These are phyloP conservation scores for Uromys caudimaculatus DNA, from an alignment of 2,797 vertebrate species.

Conservation along the genomic window DNA sequence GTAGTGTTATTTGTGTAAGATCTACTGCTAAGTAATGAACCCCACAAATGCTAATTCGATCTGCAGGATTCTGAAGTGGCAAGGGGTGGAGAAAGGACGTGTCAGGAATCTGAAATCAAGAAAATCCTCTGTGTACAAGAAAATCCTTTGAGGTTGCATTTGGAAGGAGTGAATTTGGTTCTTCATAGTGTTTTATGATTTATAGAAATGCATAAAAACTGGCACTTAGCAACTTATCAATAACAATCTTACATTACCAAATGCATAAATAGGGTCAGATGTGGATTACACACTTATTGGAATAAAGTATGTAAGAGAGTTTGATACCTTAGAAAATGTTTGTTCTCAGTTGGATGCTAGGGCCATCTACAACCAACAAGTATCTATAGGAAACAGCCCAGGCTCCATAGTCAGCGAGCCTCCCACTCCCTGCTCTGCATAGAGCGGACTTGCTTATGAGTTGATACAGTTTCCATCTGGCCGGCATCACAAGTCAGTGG, in stretches of 20 bases:
- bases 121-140: neutral
- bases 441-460: neutral
- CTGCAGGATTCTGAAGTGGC: neutral
- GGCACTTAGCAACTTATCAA: neutral
- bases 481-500: neutral
- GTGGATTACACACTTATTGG: neutral
- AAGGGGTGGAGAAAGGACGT: neutral
- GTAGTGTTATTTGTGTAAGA: neutral
- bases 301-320: slow-evolving; percentile 10
- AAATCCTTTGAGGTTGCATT: neutral
- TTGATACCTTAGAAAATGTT: slow-evolving; percentile 24
- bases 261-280: neutral
- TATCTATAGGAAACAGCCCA: slow-evolving; percentile 15
- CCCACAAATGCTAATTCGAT: neutral
- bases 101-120: neutral
- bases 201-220: neutral
- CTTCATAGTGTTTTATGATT: slow-evolving; percentile 32
- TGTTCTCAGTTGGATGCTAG: neutral
- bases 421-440: neutral
- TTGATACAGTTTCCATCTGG: neutral
- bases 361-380: slow-evolving; percentile 47
- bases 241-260: slow-evolving; percentile 14
- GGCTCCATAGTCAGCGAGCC: neutral
- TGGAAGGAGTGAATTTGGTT: neutral
- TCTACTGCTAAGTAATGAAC: neutral